A percentile compares a stretch with the other conserved stretches of the same genome.
phyloP scores from a whole-genome alignment of 1,140 invertebrate species.

The Sinonovacula constricta region DNA sequence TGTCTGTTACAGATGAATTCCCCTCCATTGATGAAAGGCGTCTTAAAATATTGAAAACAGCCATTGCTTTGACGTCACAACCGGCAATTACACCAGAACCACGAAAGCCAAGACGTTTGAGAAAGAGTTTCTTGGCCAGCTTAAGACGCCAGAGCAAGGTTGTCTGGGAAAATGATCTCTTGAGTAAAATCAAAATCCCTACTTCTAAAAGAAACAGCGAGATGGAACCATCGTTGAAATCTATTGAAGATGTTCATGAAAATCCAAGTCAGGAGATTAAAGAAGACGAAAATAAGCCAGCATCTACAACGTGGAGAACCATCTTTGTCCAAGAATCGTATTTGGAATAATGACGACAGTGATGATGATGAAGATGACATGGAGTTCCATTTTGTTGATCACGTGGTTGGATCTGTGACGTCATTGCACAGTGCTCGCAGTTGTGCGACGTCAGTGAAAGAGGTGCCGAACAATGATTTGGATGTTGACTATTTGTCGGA shows the following conservation, averaged over 20 bases:
- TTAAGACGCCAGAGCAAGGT: conserved; percentile 30
- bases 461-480: conserved; percentile 7
- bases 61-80: conserved; percentile 37
- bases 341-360: conserved; percentile 15
- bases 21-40: conserved; percentile 34
- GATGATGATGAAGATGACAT: conserved; percentile 15
- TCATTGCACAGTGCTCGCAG: neutral
- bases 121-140: conserved; percentile 30
- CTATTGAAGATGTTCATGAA: neutral
- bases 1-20: conserved; percentile 14
- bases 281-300: neutral
- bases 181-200: neutral
- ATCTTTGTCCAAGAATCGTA: conserved; percentile 20
- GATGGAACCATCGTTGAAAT: no score
- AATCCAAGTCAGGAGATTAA: neutral
- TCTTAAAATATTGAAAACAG: conserved; percentile 34
- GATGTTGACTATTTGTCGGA: conserved; percentile 25
- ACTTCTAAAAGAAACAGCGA: neutral
- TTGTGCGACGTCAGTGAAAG: neutral
- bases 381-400: neutral
- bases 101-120: conserved; percentile 12
- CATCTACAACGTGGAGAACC: neutral
- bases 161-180: conserved; percentile 26
- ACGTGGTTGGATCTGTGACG: neutral
- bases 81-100: conserved; percentile 14